Evolutionary conservation across 1,140 invertebrate genomes (phyloP).

Genomic region (Drosophila pandora): DNA sequence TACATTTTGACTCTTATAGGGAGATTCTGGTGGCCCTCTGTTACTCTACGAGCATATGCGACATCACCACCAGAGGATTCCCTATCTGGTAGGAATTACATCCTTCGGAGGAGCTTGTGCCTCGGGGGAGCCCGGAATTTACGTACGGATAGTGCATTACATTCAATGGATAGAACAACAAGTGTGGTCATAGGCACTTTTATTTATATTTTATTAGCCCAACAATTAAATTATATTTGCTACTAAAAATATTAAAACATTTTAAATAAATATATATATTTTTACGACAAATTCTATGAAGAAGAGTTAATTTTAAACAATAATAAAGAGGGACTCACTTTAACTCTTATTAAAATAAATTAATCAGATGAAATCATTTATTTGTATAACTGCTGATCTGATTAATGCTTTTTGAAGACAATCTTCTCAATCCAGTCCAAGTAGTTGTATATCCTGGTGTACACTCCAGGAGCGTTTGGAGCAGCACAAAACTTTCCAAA

Average conservation of each 20-base stretch:
- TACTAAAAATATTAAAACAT: not conserved
- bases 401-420: conserved; percentile 55
- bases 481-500: conserved; percentile 84
- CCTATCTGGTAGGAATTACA: conserved; percentile 90
- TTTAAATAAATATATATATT: not conserved
- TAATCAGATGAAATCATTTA: no score
- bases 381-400: no score
- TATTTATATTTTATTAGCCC: not conserved
- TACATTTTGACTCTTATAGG: conserved; percentile 20
- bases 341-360: no score
- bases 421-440: conserved; percentile 86
- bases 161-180: conserved; percentile 87
- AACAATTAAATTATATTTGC: not conserved
- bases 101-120: conserved; percentile 92
- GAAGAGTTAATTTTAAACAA: not conserved
- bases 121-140: conserved; percentile 88
- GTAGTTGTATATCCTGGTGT: conserved; percentile 86
- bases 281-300: not conserved
- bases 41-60: conserved; percentile 85
- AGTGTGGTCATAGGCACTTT: conserved; percentile 44
- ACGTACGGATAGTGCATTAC: conserved; percentile 86
- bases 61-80: conserved; percentile 85
- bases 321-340: no score
- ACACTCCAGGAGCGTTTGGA: conserved; percentile 84
- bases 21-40: conserved; percentile 89